These are phyloP conservation scores for Osedax frankpressi DNA, from an alignment of 2,888 invertebrate species.

Conservation along the genomic window DNA sequence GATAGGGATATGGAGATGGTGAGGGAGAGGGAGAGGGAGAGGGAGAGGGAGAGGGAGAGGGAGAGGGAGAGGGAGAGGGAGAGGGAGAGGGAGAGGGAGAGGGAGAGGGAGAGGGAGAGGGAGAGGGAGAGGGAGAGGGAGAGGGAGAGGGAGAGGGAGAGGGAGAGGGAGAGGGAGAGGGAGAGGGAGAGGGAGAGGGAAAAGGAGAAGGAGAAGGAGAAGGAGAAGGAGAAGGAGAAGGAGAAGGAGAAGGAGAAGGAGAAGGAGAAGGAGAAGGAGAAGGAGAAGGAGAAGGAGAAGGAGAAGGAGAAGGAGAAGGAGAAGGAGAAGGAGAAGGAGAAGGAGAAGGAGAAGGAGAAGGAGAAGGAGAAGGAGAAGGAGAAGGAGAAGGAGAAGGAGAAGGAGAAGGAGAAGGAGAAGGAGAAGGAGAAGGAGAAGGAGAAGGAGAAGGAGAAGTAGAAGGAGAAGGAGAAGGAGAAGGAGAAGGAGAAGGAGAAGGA, in stretches of 20 bases:
- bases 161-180: background rate
- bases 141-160: background rate
- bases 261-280: background rate
- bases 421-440: conserved; percentile 9
- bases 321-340: background rate
- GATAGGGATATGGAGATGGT: background rate
- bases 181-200: background rate
- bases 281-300: background rate
- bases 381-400: background rate
- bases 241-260: background rate
- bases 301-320: background rate
- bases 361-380: background rate
- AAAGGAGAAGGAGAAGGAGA: background rate
- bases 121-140: background rate
- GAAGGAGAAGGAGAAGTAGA: conserved; percentile 10
- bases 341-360: background rate
- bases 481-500: background rate
- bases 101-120: background rate
- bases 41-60: background rate
- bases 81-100: background rate
- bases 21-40: background rate
- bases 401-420: conserved; percentile 2
- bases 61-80: background rate
- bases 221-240: background rate
- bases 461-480: background rate